A percentile compares a stretch with the other conserved stretches of the same genome.
Conservation (phyloP, 30 jellyfish, hydroid and myxozoan species). For the Pelagia noctiluca region DNA sequence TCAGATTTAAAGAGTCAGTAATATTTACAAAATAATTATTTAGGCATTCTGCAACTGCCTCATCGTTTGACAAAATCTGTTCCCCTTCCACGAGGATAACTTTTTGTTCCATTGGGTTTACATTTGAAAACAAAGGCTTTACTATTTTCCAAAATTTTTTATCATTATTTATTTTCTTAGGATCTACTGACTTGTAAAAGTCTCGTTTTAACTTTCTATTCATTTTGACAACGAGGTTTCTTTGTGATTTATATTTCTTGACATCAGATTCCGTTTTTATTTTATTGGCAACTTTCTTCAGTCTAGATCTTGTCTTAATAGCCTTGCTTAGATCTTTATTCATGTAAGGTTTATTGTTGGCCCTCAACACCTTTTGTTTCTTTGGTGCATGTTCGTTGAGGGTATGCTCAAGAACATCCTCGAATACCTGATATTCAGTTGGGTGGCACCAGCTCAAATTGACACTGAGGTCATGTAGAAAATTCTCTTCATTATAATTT, state of each 20-base stretch:
- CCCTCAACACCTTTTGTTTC: conserved; percentile 32
- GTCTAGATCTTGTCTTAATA: conserved; percentile 1
- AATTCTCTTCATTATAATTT: too few species aligned
- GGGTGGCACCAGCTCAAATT: conserved; percentile 31
- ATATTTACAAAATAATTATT: neutral
- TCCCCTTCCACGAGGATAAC: too few species aligned
- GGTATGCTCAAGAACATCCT: conserved; percentile 20
- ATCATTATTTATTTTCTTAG: too few species aligned
- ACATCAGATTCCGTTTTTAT: conserved; percentile 15
- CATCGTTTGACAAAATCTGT: too few species aligned
- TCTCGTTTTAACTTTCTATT: too few species aligned
- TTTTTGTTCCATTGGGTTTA: too few species aligned
- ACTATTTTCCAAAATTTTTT: too few species aligned
- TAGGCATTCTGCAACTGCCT: neutral
- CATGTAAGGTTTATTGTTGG: conserved; percentile 18
- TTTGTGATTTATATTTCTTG: conserved; percentile 24
- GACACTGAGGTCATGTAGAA: conserved; percentile 12
- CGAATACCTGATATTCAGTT: conserved; percentile 18
- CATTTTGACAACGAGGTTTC: conserved; percentile 28
- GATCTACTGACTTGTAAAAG: too few species aligned
- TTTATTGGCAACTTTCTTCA: conserved; percentile 29
- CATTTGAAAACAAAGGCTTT: too few species aligned
- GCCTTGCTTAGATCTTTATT: conserved; percentile 20
- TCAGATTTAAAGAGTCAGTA: conserved; percentile 11
- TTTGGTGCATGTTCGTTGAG: conserved; percentile 43